Evolutionary conservation across 2,113 vertebrate genomes (phyloP).

Genomic region (Sterrhoptilus dennistouni): DNA sequence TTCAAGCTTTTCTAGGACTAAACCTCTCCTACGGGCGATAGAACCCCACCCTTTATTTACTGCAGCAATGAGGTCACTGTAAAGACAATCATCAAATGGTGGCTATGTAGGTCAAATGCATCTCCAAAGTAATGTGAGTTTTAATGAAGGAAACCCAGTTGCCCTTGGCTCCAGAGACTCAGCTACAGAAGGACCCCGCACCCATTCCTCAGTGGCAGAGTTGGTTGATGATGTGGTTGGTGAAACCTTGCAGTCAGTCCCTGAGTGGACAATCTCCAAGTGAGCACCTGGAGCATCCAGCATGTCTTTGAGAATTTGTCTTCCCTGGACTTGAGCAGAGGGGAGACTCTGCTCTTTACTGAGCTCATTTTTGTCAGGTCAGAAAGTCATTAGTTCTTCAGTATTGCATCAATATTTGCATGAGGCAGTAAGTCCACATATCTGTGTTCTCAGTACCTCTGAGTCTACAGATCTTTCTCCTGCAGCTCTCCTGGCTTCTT

Average conservation of each 20-base stretch:
- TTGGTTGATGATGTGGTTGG: not conserved
- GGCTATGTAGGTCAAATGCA: not conserved
- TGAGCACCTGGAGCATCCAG: not conserved
- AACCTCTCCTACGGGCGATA: not conserved
- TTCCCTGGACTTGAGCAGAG: not conserved
- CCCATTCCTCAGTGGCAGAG: not conserved
- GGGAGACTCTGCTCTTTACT: not conserved
- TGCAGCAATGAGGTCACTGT: not conserved
- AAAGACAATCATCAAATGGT: not conserved
- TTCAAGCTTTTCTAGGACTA: not conserved
- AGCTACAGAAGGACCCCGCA: not conserved
- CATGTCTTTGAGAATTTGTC: not conserved
- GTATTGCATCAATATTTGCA: not conserved
- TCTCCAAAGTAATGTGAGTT: not conserved
- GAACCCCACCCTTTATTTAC: not conserved
- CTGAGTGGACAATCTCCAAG: not conserved
- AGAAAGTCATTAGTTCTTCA: accelerated
- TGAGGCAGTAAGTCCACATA: not conserved
- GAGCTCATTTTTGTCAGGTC: not conserved
- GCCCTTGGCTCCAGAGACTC: accelerated
- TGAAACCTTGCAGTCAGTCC: not conserved
- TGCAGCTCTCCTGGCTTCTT: not conserved
- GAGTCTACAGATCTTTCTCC: not conserved
- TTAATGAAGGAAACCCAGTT: not conserved
- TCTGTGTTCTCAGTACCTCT: not conserved